These are phyloP conservation scores for Magallana nippona DNA, from an alignment of 2,888 invertebrate species.

Conservation along the genomic window DNA sequence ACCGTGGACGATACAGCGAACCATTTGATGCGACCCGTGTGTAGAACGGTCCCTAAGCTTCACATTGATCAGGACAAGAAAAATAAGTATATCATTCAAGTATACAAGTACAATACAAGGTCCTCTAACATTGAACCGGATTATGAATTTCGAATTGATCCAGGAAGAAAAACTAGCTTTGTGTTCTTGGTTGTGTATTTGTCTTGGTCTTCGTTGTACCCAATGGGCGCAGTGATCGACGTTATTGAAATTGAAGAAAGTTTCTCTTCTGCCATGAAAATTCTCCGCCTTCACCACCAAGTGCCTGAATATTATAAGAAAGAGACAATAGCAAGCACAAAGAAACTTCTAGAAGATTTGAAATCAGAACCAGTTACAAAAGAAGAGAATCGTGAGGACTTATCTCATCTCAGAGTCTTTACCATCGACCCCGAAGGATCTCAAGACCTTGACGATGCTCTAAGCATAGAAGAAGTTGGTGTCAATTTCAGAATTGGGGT, in stretches of 20 bases:
- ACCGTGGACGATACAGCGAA: slow-evolving; percentile 55
- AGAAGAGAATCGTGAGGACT: neutral
- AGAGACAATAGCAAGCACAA: slow-evolving; percentile 44
- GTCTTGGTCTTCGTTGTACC: slow-evolving; percentile 50
- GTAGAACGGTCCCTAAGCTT: slow-evolving; percentile 58
- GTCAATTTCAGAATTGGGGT: slow-evolving; percentile 54
- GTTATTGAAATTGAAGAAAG: slow-evolving; percentile 37
- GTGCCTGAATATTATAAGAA: slow-evolving; percentile 49
- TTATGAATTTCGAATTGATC: slow-evolving; percentile 37
- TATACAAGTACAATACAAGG: slow-evolving; percentile 43
- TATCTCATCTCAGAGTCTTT: slow-evolving; percentile 48
- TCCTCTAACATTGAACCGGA: slow-evolving; percentile 36
- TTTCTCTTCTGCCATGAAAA: slow-evolving; percentile 41
- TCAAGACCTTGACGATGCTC: slow-evolving; percentile 59
- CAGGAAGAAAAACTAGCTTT: slow-evolving; percentile 38
- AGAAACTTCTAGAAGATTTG: neutral
- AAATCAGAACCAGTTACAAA: neutral
- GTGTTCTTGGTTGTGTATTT: slow-evolving; percentile 51
- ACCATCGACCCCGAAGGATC: slow-evolving; percentile 57
- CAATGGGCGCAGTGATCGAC: slow-evolving; percentile 49
- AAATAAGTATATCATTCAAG: slow-evolving; percentile 39
- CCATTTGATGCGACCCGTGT: slow-evolving; percentile 53
- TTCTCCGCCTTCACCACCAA: slow-evolving; percentile 51
- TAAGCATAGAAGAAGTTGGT: slow-evolving; percentile 49
- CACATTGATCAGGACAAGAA: slow-evolving; percentile 43